Conservation (phyloP, 2,797 vertebrate species). For the Diglossa cyanea region DNA sequence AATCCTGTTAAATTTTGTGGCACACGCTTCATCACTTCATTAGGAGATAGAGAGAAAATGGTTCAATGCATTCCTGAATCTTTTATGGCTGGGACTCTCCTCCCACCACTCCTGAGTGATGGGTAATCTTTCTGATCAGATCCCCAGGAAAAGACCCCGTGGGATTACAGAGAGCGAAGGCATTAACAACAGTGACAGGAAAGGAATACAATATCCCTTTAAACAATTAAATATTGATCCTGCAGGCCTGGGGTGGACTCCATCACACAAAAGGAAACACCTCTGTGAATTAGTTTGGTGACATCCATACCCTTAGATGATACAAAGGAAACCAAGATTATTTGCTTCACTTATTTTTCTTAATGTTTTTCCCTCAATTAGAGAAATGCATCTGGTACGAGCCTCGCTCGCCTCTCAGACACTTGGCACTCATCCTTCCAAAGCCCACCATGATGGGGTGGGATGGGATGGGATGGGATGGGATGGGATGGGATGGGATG, state of each 20-base stretch:
- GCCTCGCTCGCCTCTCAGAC: fast-evolving
- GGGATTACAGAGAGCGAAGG: conserved; percentile 34
- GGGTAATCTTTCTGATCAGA: conserved; percentile 57
- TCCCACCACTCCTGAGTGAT: conserved; percentile 23
- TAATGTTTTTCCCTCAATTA: conserved; percentile 43
- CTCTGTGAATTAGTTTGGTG: conserved; percentile 42
- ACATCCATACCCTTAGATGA: conserved; percentile 17
- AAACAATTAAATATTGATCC: conserved; percentile 69
- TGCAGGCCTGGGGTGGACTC: conserved; percentile 39
- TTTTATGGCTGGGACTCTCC: conserved; percentile 19
- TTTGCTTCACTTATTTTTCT: conserved; percentile 33
- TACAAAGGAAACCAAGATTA: conserved; percentile 46
- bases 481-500: background rate
- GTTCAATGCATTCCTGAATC: conserved; percentile 53
- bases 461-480: background rate
- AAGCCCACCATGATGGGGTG: background rate
- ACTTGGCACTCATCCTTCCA: fast-evolving
- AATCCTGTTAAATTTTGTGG: conserved; percentile 60
- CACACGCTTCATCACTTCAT: conserved; percentile 62
- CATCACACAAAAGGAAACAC: conserved; percentile 58
- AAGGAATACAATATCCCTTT: conserved; percentile 68
- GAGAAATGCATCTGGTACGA: background rate
- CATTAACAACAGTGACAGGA: conserved; percentile 66
- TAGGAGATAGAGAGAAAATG: conserved; percentile 50
- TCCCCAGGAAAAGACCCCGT: conserved; percentile 46